These are phyloP conservation scores for Coelopa pilipes DNA, from an alignment of 2,888 invertebrate genomes.

Conservation along the genomic window DNA sequence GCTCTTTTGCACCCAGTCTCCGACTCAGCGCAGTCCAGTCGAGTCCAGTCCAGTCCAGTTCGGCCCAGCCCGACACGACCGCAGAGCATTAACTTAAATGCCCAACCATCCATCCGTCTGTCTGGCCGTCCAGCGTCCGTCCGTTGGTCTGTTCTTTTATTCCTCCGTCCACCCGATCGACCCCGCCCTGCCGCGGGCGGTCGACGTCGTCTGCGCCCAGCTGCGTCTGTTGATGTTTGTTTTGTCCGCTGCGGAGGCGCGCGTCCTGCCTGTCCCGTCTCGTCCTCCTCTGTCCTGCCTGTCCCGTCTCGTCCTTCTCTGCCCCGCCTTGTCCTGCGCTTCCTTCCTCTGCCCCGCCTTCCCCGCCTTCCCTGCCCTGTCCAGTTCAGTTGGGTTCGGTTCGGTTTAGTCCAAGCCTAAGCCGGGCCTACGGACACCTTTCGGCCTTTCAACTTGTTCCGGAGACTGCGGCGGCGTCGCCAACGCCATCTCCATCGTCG, in stretches of 20 bases:
- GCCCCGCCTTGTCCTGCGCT: too few species aligned
- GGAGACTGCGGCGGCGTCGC: background rate
- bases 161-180: background rate
- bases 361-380: too few species aligned
- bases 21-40: too few species aligned
- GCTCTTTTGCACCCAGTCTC: conserved; percentile 23
- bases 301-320: too few species aligned
- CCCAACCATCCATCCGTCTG: conserved; percentile 2
- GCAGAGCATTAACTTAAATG: conserved; percentile 31
- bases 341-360: too few species aligned
- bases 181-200: conserved; percentile 6
- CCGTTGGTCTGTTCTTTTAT: background rate
- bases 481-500: conserved; percentile 41
- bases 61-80: conserved; percentile 20
- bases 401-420: background rate
- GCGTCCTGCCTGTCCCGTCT: background rate
- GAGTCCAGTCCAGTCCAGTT: too few species aligned
- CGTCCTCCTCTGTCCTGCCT: too few species aligned
- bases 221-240: conserved; percentile 55
- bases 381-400: too few species aligned
- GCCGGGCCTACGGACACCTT: conserved; percentile 28
- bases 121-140: background rate
- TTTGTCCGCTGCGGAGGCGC: conserved; percentile 50
- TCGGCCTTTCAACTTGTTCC: conserved; percentile 18
- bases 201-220: conserved; percentile 42